phyloP scores from a whole-genome alignment of 2,113 vertebrate species.

The Perca schrenkii region DNA sequence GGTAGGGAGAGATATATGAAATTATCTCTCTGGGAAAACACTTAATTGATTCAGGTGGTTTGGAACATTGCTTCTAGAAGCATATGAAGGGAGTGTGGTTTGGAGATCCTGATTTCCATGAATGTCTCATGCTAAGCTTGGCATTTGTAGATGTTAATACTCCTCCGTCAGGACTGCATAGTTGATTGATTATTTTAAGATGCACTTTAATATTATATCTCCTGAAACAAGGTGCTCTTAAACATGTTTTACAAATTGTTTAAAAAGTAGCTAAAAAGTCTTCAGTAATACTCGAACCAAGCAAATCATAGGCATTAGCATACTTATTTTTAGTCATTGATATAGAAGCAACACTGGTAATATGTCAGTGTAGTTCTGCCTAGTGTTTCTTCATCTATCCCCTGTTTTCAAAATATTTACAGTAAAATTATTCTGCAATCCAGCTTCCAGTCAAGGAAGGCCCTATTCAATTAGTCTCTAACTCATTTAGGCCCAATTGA shows the following conservation, averaged over 20 bases:
- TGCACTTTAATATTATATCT: not conserved
- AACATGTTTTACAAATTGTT: not conserved
- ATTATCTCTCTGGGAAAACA: conserved; percentile 29
- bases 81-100: no score
- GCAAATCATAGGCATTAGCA: not conserved
- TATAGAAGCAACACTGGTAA: not conserved
- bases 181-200: not conserved
- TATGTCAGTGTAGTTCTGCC: no score
- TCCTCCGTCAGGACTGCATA: not conserved
- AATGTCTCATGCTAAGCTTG: not conserved
- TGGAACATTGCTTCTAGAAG: not conserved
- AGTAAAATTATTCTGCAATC: not conserved
- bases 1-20: conserved; percentile 52
- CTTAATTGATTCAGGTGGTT: conserved; percentile 35
- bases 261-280: not conserved
- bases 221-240: not conserved
- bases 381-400: not conserved
- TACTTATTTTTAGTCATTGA: not conserved
- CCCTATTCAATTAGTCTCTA: conserved; percentile 40
- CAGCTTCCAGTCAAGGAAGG: conserved; percentile 6
- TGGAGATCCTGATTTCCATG: not conserved
- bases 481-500: conserved; percentile 37
- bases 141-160: not conserved
- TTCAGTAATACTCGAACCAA: not conserved
- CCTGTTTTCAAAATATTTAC: not conserved